These are phyloP conservation scores for Phaedon cochleariae DNA, from an alignment of 2,888 invertebrate species.

Conservation along the genomic window DNA sequence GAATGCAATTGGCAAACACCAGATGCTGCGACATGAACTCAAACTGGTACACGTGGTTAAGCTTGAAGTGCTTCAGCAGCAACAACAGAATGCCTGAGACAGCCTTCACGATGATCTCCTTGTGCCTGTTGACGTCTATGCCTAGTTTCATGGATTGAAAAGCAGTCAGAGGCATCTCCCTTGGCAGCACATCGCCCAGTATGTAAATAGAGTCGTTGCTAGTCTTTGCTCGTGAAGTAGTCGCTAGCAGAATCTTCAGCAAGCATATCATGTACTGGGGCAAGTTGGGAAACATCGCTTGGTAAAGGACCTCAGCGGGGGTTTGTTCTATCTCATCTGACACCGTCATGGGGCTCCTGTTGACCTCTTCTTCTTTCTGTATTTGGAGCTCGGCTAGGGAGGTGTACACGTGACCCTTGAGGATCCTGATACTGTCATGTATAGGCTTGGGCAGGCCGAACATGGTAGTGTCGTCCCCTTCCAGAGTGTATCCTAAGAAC, in stretches of 20 bases:
- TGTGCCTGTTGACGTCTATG: constrained; percentile 97
- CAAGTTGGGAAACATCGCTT: constrained; percentile 93
- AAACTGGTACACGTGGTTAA: constrained; percentile 98
- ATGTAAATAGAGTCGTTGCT: constrained; percentile 99
- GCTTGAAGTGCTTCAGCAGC: constrained; percentile 95
- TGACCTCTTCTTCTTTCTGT: constrained; percentile 89
- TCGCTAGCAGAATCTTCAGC: constrained; percentile 94
- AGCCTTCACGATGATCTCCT: constrained; percentile 98
- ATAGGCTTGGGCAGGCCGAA: constrained; percentile 97
- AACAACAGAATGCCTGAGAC: constrained; percentile 89
- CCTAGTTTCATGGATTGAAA: constrained; percentile 94
- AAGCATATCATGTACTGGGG: constrained; percentile 98
- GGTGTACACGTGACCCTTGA: constrained; percentile 91
- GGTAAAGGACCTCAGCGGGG: constrained; percentile 89
- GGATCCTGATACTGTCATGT: constrained; percentile 91
- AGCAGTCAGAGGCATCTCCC: constrained; percentile 97
- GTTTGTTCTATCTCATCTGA: constrained; percentile 81
- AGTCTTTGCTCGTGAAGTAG: constrained; percentile 97
- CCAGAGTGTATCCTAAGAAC: constrained; percentile 94
- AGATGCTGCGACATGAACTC: constrained; percentile 99
- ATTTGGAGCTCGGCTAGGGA: constrained; percentile 93
- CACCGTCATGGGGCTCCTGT: constrained; percentile 88
- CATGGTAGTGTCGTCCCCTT: constrained; percentile 85
- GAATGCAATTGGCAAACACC: constrained; percentile 99
- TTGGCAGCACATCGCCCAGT: constrained; percentile 96